Evolutionary conservation across 2,888 invertebrate genomes (phyloP).

Genomic region (Noctua janthina): DNA sequence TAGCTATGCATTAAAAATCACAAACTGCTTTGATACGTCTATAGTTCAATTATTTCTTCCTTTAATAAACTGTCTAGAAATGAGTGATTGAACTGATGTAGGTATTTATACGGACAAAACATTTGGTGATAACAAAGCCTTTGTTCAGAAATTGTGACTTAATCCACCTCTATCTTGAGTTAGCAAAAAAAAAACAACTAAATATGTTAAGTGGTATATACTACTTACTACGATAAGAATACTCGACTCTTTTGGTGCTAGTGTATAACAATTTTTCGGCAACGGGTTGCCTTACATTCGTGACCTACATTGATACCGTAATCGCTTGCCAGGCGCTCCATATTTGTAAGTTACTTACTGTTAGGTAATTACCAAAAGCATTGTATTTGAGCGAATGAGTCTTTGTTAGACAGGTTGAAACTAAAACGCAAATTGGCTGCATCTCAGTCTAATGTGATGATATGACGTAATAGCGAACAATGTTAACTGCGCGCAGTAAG

Average conservation of each 20-base stretch:
- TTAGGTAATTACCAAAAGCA: slow-evolving; percentile 33
- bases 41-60: neutral
- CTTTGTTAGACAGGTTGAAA: slow-evolving; percentile 20
- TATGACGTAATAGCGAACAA: slow-evolving; percentile 65
- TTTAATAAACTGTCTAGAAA: neutral
- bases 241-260: neutral
- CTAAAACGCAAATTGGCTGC: slow-evolving; percentile 10
- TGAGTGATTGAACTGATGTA: neutral
- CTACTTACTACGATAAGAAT: neutral
- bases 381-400: slow-evolving; percentile 14
- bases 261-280: slow-evolving; percentile 37
- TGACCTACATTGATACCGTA: slow-evolving; percentile 83
- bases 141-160: slow-evolving; percentile 22
- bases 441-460: slow-evolving; percentile 62
- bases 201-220: neutral
- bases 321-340: slow-evolving; percentile 72
- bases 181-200: neutral
- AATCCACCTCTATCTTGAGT: neutral
- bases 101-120: neutral
- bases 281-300: slow-evolving; percentile 70
- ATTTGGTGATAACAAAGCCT: slow-evolving; percentile 18
- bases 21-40: slow-evolving; percentile 6
- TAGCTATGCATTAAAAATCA: slow-evolving; percentile 34
- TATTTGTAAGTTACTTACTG: slow-evolving; percentile 62
- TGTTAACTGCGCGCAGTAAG: slow-evolving; percentile 48